phyloP scores from a whole-genome alignment of 2,113 vertebrate genomes.

The Suricata suricatta region DNA sequence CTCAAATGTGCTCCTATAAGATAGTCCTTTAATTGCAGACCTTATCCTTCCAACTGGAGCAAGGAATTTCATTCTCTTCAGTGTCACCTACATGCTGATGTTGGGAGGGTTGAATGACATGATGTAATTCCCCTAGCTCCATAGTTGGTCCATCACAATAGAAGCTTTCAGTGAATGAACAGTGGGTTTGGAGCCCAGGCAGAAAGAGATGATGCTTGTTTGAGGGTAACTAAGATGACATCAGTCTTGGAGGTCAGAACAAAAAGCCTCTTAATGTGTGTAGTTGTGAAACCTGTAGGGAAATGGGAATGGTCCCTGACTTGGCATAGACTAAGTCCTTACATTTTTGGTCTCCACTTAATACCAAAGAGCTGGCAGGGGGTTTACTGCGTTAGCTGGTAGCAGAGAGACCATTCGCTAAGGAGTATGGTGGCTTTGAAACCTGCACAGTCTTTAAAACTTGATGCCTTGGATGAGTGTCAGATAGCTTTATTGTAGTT shows the following conservation, averaged over 20 bases:
- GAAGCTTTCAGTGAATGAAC: background rate
- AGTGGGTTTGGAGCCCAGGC: background rate
- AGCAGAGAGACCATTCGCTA: background rate
- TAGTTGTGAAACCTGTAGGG: background rate
- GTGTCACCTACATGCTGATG: background rate
- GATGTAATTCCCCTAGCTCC: background rate
- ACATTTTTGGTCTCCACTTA: background rate
- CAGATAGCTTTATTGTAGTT: background rate
- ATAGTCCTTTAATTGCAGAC: background rate
- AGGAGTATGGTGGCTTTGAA: background rate
- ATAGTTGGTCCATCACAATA: background rate
- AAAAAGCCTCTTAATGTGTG: background rate
- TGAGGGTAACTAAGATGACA: background rate
- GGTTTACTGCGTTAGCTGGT: background rate
- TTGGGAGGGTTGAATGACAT: background rate
- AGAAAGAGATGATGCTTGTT: background rate
- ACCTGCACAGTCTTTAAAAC: background rate
- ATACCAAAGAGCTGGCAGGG: background rate
- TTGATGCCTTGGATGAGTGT: background rate
- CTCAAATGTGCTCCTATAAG: background rate
- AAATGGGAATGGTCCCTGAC: background rate
- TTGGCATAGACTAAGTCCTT: background rate
- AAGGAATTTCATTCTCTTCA: background rate
- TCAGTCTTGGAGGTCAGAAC: background rate
- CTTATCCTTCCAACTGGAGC: background rate